A percentile compares a stretch with the other conserved stretches of the same genome.
These are phyloP conservation scores for Synanthedon myopaeformis DNA, from an alignment of 2,888 invertebrate species.

Conservation along the genomic window DNA sequence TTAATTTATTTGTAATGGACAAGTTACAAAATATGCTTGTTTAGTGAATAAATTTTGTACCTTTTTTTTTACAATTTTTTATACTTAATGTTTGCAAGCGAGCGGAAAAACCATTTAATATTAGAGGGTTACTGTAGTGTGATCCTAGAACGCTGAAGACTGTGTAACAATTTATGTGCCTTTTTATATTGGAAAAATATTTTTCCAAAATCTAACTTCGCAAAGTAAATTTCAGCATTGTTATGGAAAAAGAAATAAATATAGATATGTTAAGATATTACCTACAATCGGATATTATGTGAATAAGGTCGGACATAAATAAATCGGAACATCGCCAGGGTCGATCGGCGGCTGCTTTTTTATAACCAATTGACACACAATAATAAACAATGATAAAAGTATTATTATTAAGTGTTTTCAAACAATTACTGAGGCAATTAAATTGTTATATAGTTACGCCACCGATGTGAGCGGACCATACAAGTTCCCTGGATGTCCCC, in stretches of 20 bases:
- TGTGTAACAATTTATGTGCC: no score
- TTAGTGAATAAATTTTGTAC: background rate
- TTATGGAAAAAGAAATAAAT: no score
- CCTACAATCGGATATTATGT: background rate
- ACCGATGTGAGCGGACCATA: constrained; percentile 1
- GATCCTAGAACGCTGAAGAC: no score
- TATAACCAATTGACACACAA: background rate
- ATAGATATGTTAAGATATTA: no score
- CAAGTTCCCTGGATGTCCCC: constrained; percentile 2
- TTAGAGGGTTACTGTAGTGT: no score
- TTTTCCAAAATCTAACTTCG: no score
- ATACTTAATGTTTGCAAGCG: no score
- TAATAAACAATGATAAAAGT: constrained; percentile 1
- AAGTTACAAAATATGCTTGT: constrained; percentile 11
- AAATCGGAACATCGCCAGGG: background rate
- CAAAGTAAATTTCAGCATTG: no score
- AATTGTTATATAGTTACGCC: constrained; percentile 3
- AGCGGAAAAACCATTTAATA: no score
- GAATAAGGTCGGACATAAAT: background rate
- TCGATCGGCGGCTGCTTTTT: background rate
- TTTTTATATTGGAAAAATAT: no score
- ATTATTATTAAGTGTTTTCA: background rate
- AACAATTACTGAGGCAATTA: constrained; percentile 1
- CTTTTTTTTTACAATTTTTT: no score
- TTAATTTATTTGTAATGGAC: constrained; percentile 6